phyloP scores from a whole-genome alignment of 2,113 vertebrate genomes.

The Mugil cephalus region DNA sequence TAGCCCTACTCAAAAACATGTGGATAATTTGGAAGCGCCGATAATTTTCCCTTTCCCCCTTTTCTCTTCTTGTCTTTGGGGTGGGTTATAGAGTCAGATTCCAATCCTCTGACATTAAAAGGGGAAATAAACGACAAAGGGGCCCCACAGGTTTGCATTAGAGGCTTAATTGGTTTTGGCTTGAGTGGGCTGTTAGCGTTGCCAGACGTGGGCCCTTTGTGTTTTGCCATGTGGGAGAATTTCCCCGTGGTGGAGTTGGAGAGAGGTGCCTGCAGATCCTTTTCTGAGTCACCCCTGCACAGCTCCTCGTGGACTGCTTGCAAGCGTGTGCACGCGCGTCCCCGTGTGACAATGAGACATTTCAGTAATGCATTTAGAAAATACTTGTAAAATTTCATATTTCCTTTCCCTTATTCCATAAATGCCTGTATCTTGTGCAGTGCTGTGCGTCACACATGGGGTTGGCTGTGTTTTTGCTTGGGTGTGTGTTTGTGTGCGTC shows the following conservation, averaged over 20 bases:
- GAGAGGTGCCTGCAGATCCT: conserved; percentile 54
- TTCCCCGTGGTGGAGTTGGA: conserved; percentile 68
- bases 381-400: background rate
- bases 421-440: conserved; percentile 13
- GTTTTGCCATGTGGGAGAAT: conserved; percentile 81
- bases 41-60: conserved; percentile 69
- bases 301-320: background rate
- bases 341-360: background rate
- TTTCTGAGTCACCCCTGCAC: conserved; percentile 55
- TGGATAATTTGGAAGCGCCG: conserved; percentile 72
- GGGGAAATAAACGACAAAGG: conserved; percentile 84
- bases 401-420: background rate
- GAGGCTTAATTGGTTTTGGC: conserved; percentile 86
- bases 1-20: conserved; percentile 72
- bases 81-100: conserved; percentile 79
- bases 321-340: background rate
- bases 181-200: conserved; percentile 72
- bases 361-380: background rate
- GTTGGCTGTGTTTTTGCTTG: conserved; percentile 45
- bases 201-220: conserved; percentile 78
- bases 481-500: conserved; percentile 61
- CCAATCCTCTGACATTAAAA: conserved; percentile 84
- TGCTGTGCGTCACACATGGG: conserved; percentile 54
- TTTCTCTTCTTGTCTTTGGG: conserved; percentile 66
- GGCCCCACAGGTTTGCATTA: conserved; percentile 86